Base-by-base conservation (phyloP, 2,888 invertebrate species). In the Mythimna loreyi region DNA sequence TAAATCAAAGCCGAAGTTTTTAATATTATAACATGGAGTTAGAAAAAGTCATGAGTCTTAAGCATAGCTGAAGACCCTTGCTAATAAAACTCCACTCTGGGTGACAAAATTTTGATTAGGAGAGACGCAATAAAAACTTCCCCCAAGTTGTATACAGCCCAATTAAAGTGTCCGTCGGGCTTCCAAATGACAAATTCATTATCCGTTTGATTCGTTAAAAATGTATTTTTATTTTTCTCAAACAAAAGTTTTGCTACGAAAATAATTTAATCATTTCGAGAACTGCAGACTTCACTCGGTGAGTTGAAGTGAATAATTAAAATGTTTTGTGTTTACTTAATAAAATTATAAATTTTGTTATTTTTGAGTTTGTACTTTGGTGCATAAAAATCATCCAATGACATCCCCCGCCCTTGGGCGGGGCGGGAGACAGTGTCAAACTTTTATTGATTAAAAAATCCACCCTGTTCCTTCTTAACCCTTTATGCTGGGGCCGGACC, bases 41-140 rank as follows among this genome's bases (percentile, higher is more conserved):
- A 66, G 61, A 81, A 84, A 87, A 89, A 89, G 84, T 89, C 87
- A 82, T 77, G 89, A 89, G 87, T 87, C 84, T 86, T 87, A 83
- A 86, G 85, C 85, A 86, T 84, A 87, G 72, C 81, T 85, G 73
- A 70, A 80, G 81, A 84, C 86, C 55, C 73, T 55, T 75, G 78
- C 79, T 86, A 86, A 87, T 87, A 87, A 88, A 92, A 91, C 77
- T 90, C 83, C 58, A 75, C 86, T 85, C 82, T 60, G 76, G 81
- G 77, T 79, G 83, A 77, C 78, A 87, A 87, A 53, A 88, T 92
- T 93, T 92, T 91, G 91, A 92, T 92, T 90, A 91, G 82, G 82
- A 85, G 85, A 76, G 86, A 89, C 86, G 89, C 85, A 90, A 90
- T 91, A 91, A 89, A 91, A 92, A 91, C 85, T 90, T 89, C 72